These are phyloP conservation scores for Limnephilus rhombicus DNA, from an alignment of 2,888 invertebrate genomes.

Conservation along the genomic window DNA sequence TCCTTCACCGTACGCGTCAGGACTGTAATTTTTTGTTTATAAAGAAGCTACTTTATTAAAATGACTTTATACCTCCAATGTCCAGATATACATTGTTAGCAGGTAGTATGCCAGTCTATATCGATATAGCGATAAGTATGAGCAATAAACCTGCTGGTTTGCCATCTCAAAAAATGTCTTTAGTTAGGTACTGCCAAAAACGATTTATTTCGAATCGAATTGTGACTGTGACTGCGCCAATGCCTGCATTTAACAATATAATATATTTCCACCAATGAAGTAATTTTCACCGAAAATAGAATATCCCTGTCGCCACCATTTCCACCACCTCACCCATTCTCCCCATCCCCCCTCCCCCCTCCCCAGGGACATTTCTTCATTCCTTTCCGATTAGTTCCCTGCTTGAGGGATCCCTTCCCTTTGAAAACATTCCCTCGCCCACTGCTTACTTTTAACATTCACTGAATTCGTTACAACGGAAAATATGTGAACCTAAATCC, in stretches of 20 bases:
- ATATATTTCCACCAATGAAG: background rate
- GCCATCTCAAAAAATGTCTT: too few relatives aligned
- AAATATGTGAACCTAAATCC: background rate
- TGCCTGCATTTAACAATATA: background rate
- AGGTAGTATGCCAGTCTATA: too few relatives aligned
- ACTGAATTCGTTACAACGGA: constrained; percentile 41
- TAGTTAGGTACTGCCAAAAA: background rate
- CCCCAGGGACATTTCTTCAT: constrained; percentile 53
- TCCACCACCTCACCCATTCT: background rate
- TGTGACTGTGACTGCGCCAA: background rate
- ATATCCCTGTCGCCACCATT: constrained; percentile 27
- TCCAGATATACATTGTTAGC: too few relatives aligned
- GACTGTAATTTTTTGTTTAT: too few relatives aligned
- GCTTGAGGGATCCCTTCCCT: constrained; percentile 52
- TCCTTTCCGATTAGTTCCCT: constrained; percentile 58
- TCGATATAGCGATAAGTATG: too few relatives aligned
- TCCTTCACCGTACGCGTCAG: too few relatives aligned
- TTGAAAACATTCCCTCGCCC: constrained; percentile 38
- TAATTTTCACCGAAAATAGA: background rate
- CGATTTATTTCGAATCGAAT: background rate
- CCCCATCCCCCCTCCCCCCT: background rate
- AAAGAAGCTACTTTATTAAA: too few relatives aligned
- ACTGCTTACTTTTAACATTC: constrained; percentile 47
- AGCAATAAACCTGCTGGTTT: too few relatives aligned
- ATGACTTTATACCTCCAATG: too few relatives aligned